Base-by-base conservation (phyloP, 2,888 invertebrate genomes). In the Ophioninae sp. region DNA sequence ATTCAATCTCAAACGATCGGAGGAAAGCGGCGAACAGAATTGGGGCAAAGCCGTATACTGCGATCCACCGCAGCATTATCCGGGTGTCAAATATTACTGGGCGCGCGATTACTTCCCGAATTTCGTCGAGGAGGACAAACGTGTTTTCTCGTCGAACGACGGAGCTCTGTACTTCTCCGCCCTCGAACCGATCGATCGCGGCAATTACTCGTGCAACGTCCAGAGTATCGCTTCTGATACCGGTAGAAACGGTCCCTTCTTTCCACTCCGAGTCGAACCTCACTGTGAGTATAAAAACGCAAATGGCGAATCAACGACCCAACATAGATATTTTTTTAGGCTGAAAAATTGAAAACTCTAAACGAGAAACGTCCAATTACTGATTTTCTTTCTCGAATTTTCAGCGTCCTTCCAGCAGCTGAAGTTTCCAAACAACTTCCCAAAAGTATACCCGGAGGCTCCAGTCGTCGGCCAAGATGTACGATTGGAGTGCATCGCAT, bases 121-220 rank as follows among this genome's bases (percentile, higher is more conserved):
- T 92, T 97, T 98, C 88, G 98, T 99, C 0, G 97, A 98, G 91
- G 98, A 98, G 93, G 98, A 98, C 92, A 95, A 96, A 89, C 94
- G 99, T 86, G 97, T 98, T 0, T 99, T 99, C 94, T 98, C 98
- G 0, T 99, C 99, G 0, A 94, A 96, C 89, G 98, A 99, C 94
- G 99, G 99, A 64, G 97, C 98, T 17, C 94, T 99, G 20, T 99
- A 99, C 91, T 99, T 99, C 91, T 98, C 99, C 23, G 97, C 98
- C 8, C 94, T 99, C 88, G 98, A 99, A 93, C 95, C 96, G 41
- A 97, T 98, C 77, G 98, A 98, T 93, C 94, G 96, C 86, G 98
- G 98, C 17, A 97, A 96, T 89, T 98, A 98, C 93, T 97, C 97
- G 87, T 98, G 98, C 91, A 98, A 96, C 91, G 98, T 98, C 0